Conservation (phyloP, 2,797 vertebrate species). For the Sandelia bainsii region DNA sequence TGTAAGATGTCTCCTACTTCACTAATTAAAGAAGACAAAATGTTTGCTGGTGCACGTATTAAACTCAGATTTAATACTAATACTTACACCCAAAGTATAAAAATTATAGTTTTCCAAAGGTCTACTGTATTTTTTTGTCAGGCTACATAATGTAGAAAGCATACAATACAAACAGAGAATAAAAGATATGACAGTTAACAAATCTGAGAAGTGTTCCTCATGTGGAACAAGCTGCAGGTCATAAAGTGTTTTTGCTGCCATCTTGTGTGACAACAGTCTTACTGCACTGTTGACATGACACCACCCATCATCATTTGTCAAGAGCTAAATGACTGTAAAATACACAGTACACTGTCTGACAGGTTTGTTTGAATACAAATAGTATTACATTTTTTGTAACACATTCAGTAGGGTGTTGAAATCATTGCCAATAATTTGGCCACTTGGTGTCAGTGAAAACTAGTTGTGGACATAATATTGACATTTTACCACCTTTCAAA, state of each 20-base stretch:
- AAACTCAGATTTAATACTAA: not conserved
- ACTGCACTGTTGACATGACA: conserved; percentile 41
- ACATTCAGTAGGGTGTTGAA: not conserved
- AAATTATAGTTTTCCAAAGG: not conserved
- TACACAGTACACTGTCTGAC: not conserved
- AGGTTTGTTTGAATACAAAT: not conserved
- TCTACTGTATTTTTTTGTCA: conserved; percentile 2
- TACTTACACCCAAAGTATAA: no score
- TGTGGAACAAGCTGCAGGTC: not conserved
- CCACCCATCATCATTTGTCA: not conserved
- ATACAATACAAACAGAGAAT: not conserved
- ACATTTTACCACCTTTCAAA: not conserved
- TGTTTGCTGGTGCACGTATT: not conserved
- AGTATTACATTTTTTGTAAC: not conserved
- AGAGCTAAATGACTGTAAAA: not conserved
- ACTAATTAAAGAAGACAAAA: not conserved
- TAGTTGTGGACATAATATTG: not conserved
- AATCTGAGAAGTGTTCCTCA: not conserved
- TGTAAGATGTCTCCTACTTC: not conserved
- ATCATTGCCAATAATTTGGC: not conserved
- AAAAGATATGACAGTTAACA: not conserved
- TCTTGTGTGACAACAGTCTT: conserved; percentile 47
- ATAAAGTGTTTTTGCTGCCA: conserved; percentile 64
- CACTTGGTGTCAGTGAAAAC: not conserved
- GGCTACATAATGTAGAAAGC: not conserved